Evolutionary conservation across 1,140 invertebrate species (phyloP).

Genomic region (Tetranychus urticae): DNA sequence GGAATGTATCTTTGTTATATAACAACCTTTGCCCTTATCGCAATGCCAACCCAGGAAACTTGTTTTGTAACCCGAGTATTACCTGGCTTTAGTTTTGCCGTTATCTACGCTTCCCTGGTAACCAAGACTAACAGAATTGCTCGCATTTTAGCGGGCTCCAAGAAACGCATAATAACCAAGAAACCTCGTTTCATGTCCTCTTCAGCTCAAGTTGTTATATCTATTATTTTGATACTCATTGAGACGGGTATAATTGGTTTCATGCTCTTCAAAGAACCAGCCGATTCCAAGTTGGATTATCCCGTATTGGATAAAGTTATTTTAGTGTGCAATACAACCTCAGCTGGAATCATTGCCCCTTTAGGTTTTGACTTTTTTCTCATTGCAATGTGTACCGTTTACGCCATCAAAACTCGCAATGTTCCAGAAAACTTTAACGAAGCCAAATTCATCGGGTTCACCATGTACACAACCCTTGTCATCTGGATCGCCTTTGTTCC

Average conservation of each 20-base stretch:
- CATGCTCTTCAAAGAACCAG: conserved; percentile 41
- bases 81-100: conserved; percentile 49
- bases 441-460: conserved; percentile 55
- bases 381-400: conserved; percentile 50
- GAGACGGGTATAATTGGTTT: conserved; percentile 40
- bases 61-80: conserved; percentile 42
- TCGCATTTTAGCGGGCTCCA: conserved; percentile 51
- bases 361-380: conserved; percentile 53
- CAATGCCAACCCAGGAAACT: conserved; percentile 35
- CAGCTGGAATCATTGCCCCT: conserved; percentile 39
- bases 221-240: conserved; percentile 36
- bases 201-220: conserved; percentile 38
- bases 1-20: conserved; percentile 31
- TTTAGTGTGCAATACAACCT: conserved; percentile 31
- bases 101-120: conserved; percentile 56
- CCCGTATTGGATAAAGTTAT: conserved; percentile 26
- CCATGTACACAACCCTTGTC: conserved; percentile 67
- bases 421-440: conserved; percentile 73
- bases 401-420: conserved; percentile 61
- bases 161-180: conserved; percentile 49
- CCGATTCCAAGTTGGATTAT: conserved; percentile 34
- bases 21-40: conserved; percentile 40
- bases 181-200: conserved; percentile 40
- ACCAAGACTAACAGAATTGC: conserved; percentile 69
- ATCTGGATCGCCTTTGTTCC: conserved; percentile 71